phyloP scores from a whole-genome alignment of 1,140 invertebrate genomes.

The Drosophila sulfurigaster region DNA sequence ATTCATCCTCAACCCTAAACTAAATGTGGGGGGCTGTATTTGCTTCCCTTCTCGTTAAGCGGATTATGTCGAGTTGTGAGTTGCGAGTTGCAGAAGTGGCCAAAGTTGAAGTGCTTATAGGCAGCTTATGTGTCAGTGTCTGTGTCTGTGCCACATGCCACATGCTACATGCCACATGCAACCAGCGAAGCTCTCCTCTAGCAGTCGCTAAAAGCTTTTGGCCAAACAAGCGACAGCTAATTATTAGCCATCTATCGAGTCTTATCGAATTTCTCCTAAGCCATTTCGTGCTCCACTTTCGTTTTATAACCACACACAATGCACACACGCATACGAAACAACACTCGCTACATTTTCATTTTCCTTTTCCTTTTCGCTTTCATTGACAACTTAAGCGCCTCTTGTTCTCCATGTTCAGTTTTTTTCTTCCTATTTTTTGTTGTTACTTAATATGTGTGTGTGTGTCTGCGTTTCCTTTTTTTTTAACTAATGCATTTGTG shows the following conservation, averaged over 20 bases:
- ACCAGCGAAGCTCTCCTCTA: neutral
- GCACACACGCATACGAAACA: neutral
- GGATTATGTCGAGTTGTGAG: slow-evolving; percentile 34
- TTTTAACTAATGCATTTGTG: neutral
- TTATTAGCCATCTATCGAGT: slow-evolving; percentile 12
- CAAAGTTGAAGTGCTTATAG: slow-evolving; percentile 38
- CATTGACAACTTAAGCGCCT: slow-evolving; percentile 6
- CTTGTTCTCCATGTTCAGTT: neutral
- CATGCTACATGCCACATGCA: neutral
- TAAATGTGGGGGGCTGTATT: neutral
- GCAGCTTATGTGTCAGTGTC: slow-evolving; percentile 27
- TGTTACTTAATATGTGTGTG: neutral
- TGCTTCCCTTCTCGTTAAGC: slow-evolving; percentile 33
- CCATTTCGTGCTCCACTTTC: slow-evolving; percentile 15
- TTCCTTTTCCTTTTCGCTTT: slow-evolving; percentile 7
- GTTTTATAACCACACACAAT: slow-evolving; percentile 9
- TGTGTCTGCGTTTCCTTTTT: neutral
- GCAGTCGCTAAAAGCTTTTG: slow-evolving; percentile 3
- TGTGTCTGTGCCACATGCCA: slow-evolving; percentile 1
- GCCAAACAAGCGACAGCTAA: slow-evolving; percentile 6
- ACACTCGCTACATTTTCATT: neutral
- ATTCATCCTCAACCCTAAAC: neutral
- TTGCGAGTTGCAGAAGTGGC: slow-evolving; percentile 40
- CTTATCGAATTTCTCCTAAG: slow-evolving; percentile 12
- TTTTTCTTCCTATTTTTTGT: neutral